phyloP scores from a whole-genome alignment of 2,888 invertebrate genomes.

The Hecatera dysodea region DNA sequence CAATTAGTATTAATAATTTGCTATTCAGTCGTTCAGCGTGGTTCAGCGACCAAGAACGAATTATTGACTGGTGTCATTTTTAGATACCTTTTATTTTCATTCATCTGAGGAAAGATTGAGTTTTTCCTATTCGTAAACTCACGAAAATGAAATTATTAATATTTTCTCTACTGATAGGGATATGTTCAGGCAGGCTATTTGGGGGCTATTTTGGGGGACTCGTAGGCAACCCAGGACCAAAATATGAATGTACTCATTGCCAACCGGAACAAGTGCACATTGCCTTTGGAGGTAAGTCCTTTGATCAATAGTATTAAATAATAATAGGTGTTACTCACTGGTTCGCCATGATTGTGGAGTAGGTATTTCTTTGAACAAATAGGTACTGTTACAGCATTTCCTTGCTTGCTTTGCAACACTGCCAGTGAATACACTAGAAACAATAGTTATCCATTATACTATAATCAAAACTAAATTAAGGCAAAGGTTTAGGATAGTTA shows the following conservation, averaged over 20 bases:
- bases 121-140: constrained; percentile 1
- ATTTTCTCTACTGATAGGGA: constrained; percentile 42
- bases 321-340: not conserved
- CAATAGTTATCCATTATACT: not conserved
- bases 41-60: constrained; percentile 13
- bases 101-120: not conserved
- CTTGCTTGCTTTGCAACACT: not conserved
- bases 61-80: not conserved
- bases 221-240: constrained; percentile 24
- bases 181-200: constrained; percentile 34
- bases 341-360: not conserved
- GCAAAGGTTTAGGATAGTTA: too few relatives aligned
- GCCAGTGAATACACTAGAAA: not conserved
- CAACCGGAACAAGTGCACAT: constrained; percentile 59
- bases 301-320: not conserved
- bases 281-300: constrained; percentile 43
- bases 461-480: not conserved
- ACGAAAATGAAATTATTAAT: constrained; percentile 53
- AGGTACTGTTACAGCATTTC: not conserved
- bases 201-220: not conserved
- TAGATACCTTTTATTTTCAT: not conserved
- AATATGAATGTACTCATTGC: constrained; percentile 52
- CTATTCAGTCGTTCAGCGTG: constrained; percentile 14
- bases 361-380: not conserved
- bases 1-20: constrained; percentile 26